Evolutionary conservation across 2,113 vertebrate species (phyloP).

Genomic region (Hemicordylus capensis): DNA sequence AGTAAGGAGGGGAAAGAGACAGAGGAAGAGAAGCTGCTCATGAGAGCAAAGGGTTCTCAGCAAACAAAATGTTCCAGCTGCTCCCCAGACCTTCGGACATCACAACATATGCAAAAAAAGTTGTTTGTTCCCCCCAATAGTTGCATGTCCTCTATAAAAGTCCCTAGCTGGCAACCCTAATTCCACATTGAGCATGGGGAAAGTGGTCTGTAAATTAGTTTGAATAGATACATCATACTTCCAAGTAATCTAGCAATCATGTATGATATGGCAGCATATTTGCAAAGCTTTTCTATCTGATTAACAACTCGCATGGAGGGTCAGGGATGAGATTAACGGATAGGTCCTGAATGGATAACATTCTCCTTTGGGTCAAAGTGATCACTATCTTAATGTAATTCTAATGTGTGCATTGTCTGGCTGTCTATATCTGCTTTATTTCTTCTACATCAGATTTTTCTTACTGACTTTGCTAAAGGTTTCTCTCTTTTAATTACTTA

Average conservation of each 20-base stretch:
- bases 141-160: no score
- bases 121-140: no score
- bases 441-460: background rate
- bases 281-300: background rate
- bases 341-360: background rate
- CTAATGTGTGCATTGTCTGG: background rate
- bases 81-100: no score
- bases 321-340: background rate
- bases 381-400: background rate
- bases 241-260: background rate
- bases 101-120: no score
- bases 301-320: background rate
- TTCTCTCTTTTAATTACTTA: slow-evolving; percentile 39
- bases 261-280: background rate
- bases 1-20: no score
- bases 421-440: background rate
- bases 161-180: no score
- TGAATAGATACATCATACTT: background rate
- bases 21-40: no score
- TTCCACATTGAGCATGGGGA: background rate
- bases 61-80: no score
- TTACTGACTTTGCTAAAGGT: slow-evolving; percentile 32
- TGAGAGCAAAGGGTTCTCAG: no score
- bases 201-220: background rate
- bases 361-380: background rate